Evolutionary conservation across 2,797 vertebrate genomes (phyloP).

Genomic region (Pseudochaenichthys georgianus): DNA sequence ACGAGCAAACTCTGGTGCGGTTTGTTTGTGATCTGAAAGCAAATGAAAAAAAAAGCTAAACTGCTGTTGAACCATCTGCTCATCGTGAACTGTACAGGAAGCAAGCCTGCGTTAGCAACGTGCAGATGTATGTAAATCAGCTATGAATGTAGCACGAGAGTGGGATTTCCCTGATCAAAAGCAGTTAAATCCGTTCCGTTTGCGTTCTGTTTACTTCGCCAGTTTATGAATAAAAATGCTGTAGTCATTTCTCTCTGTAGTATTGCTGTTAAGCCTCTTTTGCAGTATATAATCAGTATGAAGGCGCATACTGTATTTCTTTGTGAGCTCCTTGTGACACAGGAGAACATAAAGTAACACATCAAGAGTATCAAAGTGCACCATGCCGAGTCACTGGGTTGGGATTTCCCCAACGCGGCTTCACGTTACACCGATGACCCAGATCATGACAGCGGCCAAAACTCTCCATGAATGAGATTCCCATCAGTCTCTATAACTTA

Average conservation of each 20-base stretch:
- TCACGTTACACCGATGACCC: not conserved
- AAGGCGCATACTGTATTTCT: not conserved
- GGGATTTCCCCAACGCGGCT: not conserved
- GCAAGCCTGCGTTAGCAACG: not conserved
- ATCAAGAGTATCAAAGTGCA: not conserved
- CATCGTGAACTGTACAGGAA: conserved; percentile 2
- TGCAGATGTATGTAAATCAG: not conserved
- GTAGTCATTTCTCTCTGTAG: not conserved
- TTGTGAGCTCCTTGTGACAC: not conserved
- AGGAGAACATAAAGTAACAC: not conserved
- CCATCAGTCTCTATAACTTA: not conserved
- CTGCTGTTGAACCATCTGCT: not conserved
- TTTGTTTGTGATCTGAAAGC: not conserved
- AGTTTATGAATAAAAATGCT: not conserved
- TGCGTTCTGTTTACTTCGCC: not conserved
- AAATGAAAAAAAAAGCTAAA: not conserved
- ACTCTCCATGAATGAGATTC: conserved; percentile 1
- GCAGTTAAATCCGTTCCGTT: not conserved
- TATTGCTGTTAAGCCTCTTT: not conserved
- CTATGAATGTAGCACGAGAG: not conserved
- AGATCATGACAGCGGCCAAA: not conserved
- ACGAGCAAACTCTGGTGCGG: rapidly evolving
- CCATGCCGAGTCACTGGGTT: not conserved
- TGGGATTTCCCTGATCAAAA: not conserved
- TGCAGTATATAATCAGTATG: not conserved